Percentiles rank a stretch among this genome's conserved stretches.
Evolutionary conservation across 2,888 invertebrate genomes (phyloP).

Genomic region (Diaphora mendica): DNA sequence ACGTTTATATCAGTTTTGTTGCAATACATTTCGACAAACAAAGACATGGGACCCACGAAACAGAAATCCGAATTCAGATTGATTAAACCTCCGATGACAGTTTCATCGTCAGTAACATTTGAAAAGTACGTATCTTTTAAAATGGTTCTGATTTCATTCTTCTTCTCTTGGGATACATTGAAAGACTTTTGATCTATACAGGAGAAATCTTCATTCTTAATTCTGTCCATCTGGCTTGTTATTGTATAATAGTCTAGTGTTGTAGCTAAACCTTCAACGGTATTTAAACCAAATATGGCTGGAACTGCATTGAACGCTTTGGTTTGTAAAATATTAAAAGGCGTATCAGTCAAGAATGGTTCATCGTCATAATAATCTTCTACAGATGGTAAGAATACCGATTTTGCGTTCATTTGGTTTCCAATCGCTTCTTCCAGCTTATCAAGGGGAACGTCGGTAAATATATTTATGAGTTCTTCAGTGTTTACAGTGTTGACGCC

Average conservation of each 20-base stretch:
- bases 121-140: constrained; percentile 75
- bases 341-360: constrained; percentile 76
- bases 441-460: constrained; percentile 62
- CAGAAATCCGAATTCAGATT: constrained; percentile 78
- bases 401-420: constrained; percentile 77
- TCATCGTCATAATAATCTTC: constrained; percentile 73
- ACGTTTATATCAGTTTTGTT: constrained; percentile 66
- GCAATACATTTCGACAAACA: constrained; percentile 72
- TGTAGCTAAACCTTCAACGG: constrained; percentile 83
- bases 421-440: constrained; percentile 76
- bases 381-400: constrained; percentile 75
- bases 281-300: constrained; percentile 83
- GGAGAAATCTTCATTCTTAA: constrained; percentile 72
- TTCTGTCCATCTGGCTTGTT: constrained; percentile 74
- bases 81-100: constrained; percentile 74
- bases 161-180: constrained; percentile 60
- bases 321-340: constrained; percentile 73
- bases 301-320: constrained; percentile 76
- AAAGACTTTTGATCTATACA: constrained; percentile 71
- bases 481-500: constrained; percentile 67
- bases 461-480: constrained; percentile 66
- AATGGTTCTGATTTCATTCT: constrained; percentile 63
- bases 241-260: constrained; percentile 76
- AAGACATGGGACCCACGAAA: constrained; percentile 75
- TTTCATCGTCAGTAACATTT: constrained; percentile 70